Percentiles rank a stretch among this genome's conserved stretches.
These are phyloP conservation scores for Atractosteus spatula DNA, from an alignment of 2,113 vertebrate genomes.

Conservation along the genomic window DNA sequence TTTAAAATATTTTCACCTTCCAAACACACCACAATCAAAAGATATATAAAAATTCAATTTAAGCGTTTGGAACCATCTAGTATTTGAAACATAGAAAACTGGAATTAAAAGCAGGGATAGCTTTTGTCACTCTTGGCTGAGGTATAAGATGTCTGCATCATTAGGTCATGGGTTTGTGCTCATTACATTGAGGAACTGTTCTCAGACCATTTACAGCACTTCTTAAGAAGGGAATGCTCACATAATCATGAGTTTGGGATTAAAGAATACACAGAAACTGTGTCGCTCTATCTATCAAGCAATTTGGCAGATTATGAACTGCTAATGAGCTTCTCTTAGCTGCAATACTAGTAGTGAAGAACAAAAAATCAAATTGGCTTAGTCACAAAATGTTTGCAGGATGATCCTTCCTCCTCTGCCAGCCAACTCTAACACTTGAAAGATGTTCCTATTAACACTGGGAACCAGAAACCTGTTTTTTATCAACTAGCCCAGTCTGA, in stretches of 20 bases:
- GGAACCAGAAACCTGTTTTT: constrained; percentile 81
- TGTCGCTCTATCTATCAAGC: constrained; percentile 55
- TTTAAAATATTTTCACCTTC: too few relatives aligned
- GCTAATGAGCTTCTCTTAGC: constrained; percentile 75
- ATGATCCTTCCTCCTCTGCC: constrained; percentile 75
- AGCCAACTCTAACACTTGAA: constrained; percentile 80
- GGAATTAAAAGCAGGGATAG: background rate
- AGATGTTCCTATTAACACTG: constrained; percentile 83
- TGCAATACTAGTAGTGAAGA: constrained; percentile 61
- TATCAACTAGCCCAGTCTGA: constrained; percentile 85
- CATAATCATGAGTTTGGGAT: constrained; percentile 31
- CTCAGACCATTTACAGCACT: constrained; percentile 17
- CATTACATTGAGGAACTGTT: constrained; percentile 25
- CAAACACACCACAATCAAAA: too few relatives aligned
- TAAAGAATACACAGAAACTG: constrained; percentile 19
- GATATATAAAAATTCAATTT: background rate
- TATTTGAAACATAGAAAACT: background rate
- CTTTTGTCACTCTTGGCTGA: constrained; percentile 14
- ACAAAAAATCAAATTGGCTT: constrained; percentile 73
- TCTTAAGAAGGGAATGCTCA: constrained; percentile 20
- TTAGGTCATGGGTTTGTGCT: constrained; percentile 30
- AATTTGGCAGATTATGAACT: constrained; percentile 69
- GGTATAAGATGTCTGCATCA: constrained; percentile 18
- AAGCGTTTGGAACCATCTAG: background rate
- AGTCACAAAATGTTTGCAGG: constrained; percentile 72